Evolutionary conservation across 2,113 vertebrate species (phyloP), one percentile per base, ranked within the genome.

Genomic region (Columbina picui): DNA sequence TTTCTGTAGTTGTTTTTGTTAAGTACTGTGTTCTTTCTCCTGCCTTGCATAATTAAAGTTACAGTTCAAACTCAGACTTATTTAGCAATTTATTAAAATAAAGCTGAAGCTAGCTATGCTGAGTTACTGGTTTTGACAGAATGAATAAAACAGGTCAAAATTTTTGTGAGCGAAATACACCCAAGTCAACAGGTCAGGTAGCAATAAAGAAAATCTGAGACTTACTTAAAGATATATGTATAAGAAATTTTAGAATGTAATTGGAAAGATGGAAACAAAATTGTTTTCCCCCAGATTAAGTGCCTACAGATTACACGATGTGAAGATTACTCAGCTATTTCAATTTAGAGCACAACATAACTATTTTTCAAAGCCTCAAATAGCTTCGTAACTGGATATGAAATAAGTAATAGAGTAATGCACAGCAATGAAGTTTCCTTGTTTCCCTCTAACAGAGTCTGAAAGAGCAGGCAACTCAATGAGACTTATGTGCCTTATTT

Each of bases 1-100:
- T 82, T 96, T 96, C 86, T 93, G 70, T 61, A 94, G 53, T 74
- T 94, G 69, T 81, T 97, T 97, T 85, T 90, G 23, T 91, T 63
- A 65, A 69, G 26, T 38, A 57, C 49, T 91, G 20, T 63, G 39
- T 26, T 94, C 81, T 94, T 91, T 49, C 14, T 86, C 27, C n/a
- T 93, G 26, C 50, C 38, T 83, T 10, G 11, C 39, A 15, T 94
- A 92, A 93, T 57, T 89, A 45, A 96, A 84, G 34, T 52, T 89
- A 30, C 60, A 94, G 55, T 38, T 65, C 34, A 93, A 70, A 60
- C 29, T 14, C 15, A 1, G 25, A 69, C 19, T 86, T 69, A 89
- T 56, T 70, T 87, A 96, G 50, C 2, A 39, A 73, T 94, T 82
- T 87, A 45, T 57, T 49, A 90, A 90, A 97, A 92, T 71, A 84